Evolutionary conservation across 2,797 vertebrate species (phyloP).

Genomic region (Poeciliopsis turneri): DNA sequence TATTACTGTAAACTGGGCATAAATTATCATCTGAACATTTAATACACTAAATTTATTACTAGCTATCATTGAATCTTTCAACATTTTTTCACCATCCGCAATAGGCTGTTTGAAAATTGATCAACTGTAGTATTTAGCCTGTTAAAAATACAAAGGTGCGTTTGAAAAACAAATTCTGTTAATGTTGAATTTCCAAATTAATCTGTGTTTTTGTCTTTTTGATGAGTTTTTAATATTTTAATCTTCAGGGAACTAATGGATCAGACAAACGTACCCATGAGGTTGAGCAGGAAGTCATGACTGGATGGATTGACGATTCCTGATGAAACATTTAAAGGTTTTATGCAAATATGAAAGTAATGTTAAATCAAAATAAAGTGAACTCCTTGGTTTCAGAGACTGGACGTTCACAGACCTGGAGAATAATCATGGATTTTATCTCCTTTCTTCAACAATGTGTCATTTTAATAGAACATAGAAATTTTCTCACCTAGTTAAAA

Average conservation of each 20-base stretch:
- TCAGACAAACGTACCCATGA: slow-evolving; percentile 65
- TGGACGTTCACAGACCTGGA: not conserved
- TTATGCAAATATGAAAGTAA: not conserved
- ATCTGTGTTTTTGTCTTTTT: too few relatives aligned
- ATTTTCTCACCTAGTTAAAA: not conserved
- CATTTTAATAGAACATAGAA: not conserved
- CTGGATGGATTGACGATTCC: slow-evolving; percentile 60
- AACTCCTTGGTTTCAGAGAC: not conserved
- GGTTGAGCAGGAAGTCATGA: slow-evolving; percentile 71
- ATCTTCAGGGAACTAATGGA: not conserved
- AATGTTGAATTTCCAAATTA: too few relatives aligned
- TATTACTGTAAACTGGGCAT: not conserved
- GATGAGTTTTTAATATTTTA: not conserved
- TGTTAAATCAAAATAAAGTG: not conserved
- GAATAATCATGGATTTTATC: not conserved
- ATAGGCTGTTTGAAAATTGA: not conserved
- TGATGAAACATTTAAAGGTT: slow-evolving; percentile 23
- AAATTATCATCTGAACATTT: not conserved
- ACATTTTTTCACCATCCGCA: not conserved
- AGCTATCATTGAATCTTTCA: not conserved
- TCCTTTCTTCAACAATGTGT: not conserved
- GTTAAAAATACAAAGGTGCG: too few relatives aligned
- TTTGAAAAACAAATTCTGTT: too few relatives aligned
- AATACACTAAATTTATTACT: not conserved
- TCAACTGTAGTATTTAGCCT: too few relatives aligned